Percentiles rank a stretch among this genome's conserved stretches.
These are phyloP conservation scores for Panurus biarmicus DNA, from an alignment of 2,113 vertebrate species.

Conservation along the genomic window DNA sequence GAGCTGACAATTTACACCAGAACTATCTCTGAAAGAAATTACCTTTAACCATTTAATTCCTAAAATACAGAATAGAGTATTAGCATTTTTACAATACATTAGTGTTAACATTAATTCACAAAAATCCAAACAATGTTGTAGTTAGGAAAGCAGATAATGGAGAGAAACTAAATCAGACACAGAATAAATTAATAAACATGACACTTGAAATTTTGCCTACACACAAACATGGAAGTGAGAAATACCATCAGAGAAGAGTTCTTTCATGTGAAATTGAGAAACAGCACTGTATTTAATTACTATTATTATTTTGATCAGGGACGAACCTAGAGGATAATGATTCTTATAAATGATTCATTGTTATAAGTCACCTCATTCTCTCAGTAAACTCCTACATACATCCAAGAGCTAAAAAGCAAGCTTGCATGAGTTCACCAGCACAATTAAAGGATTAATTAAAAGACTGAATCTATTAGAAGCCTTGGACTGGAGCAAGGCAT, in stretches of 20 bases:
- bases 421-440: background rate
- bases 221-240: background rate
- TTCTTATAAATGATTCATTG: constrained; percentile 25
- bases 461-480: background rate
- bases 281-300: constrained; percentile 13
- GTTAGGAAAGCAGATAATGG: background rate
- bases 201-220: background rate
- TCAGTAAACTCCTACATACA: background rate
- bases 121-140: background rate
- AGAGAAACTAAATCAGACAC: background rate
- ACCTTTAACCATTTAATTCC: background rate
- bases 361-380: background rate
- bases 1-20: background rate
- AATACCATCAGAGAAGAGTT: background rate
- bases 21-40: background rate
- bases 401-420: constrained; percentile 8
- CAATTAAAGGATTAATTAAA: constrained; percentile 16
- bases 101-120: background rate
- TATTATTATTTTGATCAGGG: constrained; percentile 25
- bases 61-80: background rate
- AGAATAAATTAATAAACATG: background rate
- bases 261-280: background rate
- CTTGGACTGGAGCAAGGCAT: background rate
- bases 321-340: constrained; percentile 13
- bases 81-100: background rate